Evolutionary conservation across 2,888 invertebrate genomes (phyloP).

Genomic region (Drosophila gaucha): DNA sequence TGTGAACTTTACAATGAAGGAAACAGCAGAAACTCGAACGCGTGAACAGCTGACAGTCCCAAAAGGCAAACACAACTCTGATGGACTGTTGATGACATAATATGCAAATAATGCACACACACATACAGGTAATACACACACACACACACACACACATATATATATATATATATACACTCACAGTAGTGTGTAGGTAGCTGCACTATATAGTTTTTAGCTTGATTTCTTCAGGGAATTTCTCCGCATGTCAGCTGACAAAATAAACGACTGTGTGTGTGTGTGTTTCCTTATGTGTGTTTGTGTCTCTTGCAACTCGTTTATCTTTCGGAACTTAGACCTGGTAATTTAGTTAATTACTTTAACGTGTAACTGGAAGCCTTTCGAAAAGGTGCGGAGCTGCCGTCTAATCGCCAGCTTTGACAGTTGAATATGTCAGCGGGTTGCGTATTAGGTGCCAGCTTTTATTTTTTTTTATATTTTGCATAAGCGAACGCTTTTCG

Average conservation of each 20-base stretch:
- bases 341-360: conserved; percentile 82
- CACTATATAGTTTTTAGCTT: conserved; percentile 81
- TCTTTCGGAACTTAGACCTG: conserved; percentile 53
- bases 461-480: conserved; percentile 41
- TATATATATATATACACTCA: neutral
- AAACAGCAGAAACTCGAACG: conserved; percentile 30
- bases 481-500: conserved; percentile 28
- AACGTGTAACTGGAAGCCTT: conserved; percentile 61
- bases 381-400: conserved; percentile 61
- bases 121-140: conserved; percentile 29
- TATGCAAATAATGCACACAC: conserved; percentile 71
- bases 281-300: conserved; percentile 14
- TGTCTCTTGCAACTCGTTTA: conserved; percentile 56
- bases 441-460: conserved; percentile 62
- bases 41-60: conserved; percentile 65
- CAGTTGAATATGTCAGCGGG: conserved; percentile 54
- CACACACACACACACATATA: conserved; percentile 18
- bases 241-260: conserved; percentile 60
- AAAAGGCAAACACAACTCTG: conserved; percentile 63
- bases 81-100: conserved; percentile 80
- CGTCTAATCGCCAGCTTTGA: conserved; percentile 52
- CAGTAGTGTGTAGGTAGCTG: conserved; percentile 17
- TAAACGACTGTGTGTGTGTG: conserved; percentile 39
- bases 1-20: conserved; percentile 67
- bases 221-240: conserved; percentile 83